Evolutionary conservation across 2,113 vertebrate species (phyloP).

Genomic region (Sorex fumeus): DNA sequence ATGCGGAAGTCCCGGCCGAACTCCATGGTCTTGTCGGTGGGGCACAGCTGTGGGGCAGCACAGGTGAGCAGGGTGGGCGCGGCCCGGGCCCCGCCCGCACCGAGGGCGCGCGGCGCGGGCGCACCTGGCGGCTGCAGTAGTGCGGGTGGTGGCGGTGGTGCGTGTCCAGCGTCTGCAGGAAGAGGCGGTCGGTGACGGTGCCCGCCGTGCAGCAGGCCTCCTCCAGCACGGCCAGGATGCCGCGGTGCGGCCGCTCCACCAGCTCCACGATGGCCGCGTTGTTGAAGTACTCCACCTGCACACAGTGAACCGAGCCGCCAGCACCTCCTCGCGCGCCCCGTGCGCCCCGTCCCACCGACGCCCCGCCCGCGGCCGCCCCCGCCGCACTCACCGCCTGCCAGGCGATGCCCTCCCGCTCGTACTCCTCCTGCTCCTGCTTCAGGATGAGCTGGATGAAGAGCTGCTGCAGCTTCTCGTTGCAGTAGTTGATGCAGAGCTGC

Average conservation of each 20-base stretch:
- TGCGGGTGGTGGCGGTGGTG: constrained; percentile 94
- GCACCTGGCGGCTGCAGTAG: constrained; percentile 97
- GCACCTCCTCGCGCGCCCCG: fast-evolving
- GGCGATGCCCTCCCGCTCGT: constrained; percentile 93
- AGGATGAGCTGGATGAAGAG: constrained; percentile 96
- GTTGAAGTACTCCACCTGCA: constrained; percentile 95
- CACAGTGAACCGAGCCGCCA: background rate
- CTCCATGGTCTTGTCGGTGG: constrained; percentile 95
- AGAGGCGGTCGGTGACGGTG: constrained; percentile 93
- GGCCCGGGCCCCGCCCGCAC: no score
- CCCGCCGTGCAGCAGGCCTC: constrained; percentile 94
- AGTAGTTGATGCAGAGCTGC: constrained; percentile 97
- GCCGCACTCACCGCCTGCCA: constrained; percentile 92
- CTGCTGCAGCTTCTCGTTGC: constrained; percentile 96
- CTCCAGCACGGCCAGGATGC: constrained; percentile 94
- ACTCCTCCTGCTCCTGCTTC: constrained; percentile 95
- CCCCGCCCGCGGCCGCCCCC: fast-evolving
- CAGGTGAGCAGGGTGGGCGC: background rate
- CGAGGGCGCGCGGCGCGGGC: background rate
- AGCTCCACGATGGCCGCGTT: constrained; percentile 96
- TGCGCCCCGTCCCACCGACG: no score
- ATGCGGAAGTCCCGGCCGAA: constrained; percentile 95
- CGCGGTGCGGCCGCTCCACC: constrained; percentile 94
- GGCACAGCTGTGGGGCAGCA: constrained; percentile 88
- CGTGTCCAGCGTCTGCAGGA: constrained; percentile 93